A percentile compares a stretch with the other conserved stretches of the same genome.
phyloP scores from a whole-genome alignment of 2,113 vertebrate species.

The Choloepus hoffmanni region DNA sequence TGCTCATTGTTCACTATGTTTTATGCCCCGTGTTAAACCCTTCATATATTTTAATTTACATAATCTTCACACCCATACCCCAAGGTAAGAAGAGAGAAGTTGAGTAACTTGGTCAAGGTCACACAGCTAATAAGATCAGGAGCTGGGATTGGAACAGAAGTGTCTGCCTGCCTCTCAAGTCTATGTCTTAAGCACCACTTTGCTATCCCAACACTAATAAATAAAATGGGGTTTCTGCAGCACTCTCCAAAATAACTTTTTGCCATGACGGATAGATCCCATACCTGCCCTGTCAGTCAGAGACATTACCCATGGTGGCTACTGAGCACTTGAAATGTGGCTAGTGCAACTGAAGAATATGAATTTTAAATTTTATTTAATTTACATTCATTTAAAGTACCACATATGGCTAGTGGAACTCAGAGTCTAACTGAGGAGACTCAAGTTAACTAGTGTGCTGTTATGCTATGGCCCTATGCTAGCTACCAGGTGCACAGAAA shows the following conservation, averaged over 20 bases:
- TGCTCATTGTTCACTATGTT: neutral
- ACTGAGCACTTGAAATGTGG: neutral
- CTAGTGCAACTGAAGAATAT: neutral
- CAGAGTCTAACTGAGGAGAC: neutral
- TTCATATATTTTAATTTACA: accelerated
- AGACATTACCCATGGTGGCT: neutral
- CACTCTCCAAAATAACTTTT: neutral
- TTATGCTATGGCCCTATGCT: neutral
- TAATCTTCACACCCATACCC: neutral
- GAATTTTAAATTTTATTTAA: neutral
- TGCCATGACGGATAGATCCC: neutral
- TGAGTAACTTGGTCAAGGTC: neutral
- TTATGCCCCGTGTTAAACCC: neutral
- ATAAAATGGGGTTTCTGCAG: neutral
- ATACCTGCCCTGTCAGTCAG: neutral
- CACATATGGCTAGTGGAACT: neutral
- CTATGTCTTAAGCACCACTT: neutral
- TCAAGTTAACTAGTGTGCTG: neutral
- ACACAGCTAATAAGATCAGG: neutral
- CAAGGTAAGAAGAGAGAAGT: neutral
- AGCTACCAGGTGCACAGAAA: neutral
- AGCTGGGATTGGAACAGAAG: neutral
- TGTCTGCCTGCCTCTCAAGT: neutral
- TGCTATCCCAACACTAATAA: neutral
- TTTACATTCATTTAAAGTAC: neutral